Base-by-base conservation (phyloP, 2,888 invertebrate species). In the Mythimna pallens region DNA sequence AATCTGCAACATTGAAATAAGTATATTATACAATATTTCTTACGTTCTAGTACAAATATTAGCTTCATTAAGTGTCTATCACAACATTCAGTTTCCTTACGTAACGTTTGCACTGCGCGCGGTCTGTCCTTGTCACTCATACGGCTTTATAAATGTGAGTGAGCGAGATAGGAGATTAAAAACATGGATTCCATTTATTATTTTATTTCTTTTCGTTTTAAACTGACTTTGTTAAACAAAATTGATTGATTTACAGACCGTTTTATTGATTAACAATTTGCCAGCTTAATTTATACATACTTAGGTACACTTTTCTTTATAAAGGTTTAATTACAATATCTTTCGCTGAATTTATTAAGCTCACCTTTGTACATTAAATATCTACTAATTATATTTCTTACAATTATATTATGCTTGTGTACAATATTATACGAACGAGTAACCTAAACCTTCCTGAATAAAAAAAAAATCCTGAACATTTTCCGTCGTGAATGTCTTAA, bases 1-100 rank as follows among this genome's bases (percentile, higher is more conserved):
- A 93, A 90, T 94, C 88, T 91, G 93, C 92, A 96, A 95, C 95
- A 94, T 94, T 94, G 88, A 95, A 94, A 93, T 94, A 94, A 91
- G 87, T 92, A 87, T 80, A 87, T 83, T 87, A 86, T 89, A 89
- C 87, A 87, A 83, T 88, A 89, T 91, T 85, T 89, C 91, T 92
- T 92, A 93, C 6, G 22, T 70, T 83, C 90, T 93, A 93, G 87
- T 93, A 93, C 90, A 92, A 92, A 91, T 90, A 92, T 91, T 92
- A 90, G 90, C 81, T 85, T 88, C 81, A 87, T 90, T 89, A 89
- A 86, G 82, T 89, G 89, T 93, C 95, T 95, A 96, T 95, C 95
- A 96, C 96, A 95, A 96, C 95, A 96, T 95, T 94, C 91, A 95
- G 94, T 95, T 94, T 93, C 92, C 89, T 93, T 91, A 91, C 82